A percentile compares a stretch with the other conserved stretches of the same genome.
These are phyloP conservation scores for Scaptomyza graminum DNA, from an alignment of 1,140 invertebrate species.

Conservation along the genomic window DNA sequence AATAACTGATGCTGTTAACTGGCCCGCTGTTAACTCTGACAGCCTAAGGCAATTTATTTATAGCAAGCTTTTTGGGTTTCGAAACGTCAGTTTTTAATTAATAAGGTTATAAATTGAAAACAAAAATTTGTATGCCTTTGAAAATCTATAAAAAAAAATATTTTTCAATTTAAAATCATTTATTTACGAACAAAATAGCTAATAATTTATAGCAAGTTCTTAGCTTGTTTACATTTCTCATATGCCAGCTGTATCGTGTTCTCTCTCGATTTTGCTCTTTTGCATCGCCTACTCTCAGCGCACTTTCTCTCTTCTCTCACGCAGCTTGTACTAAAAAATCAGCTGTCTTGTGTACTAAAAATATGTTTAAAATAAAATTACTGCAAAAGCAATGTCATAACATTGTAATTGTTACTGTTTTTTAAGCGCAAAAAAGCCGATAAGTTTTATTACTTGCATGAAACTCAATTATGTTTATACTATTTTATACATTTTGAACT, in stretches of 20 bases:
- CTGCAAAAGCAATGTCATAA: constrained; percentile 6
- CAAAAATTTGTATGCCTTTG: not conserved
- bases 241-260: constrained; percentile 35
- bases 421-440: not conserved
- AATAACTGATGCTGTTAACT: constrained; percentile 17
- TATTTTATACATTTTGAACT: too few species aligned
- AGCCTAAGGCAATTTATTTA: constrained; percentile 14
- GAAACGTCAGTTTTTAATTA: too few species aligned
- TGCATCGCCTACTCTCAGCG: not conserved
- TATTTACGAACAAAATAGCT: not conserved
- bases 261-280: constrained; percentile 5
- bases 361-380: constrained; percentile 7
- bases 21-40: constrained; percentile 18
- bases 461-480: not conserved
- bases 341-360: constrained; percentile 62
- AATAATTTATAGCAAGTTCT: constrained; percentile 53
- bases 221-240: constrained; percentile 69
- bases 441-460: not conserved
- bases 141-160: not conserved
- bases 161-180: too few species aligned
- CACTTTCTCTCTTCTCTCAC: constrained; percentile 12
- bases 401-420: not conserved
- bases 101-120: too few species aligned
- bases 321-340: constrained; percentile 58
- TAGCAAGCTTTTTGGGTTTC: constrained; percentile 29